These are phyloP conservation scores for Pristiophorus japonicus DNA, from an alignment of 2,113 vertebrate genomes.

Conservation along the genomic window DNA sequence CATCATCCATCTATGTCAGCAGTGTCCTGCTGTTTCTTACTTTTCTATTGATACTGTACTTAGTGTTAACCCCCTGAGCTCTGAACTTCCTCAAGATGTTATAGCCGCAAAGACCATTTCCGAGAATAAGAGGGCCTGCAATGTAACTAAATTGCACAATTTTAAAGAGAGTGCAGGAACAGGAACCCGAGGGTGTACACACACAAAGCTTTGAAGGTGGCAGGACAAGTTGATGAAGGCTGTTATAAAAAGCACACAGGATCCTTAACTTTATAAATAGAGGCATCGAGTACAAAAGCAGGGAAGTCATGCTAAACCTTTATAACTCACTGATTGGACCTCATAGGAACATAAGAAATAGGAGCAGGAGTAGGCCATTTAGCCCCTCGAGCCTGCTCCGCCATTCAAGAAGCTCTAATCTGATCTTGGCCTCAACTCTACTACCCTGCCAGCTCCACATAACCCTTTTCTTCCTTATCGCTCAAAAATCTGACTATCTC, in stretches of 20 bases:
- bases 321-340: background rate
- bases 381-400: no score
- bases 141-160: background rate
- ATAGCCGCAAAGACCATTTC: background rate
- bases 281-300: background rate
- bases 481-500: no score
- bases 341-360: no score
- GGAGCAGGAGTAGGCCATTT: no score
- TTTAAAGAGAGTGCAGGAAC: background rate
- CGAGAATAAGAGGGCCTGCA: background rate
- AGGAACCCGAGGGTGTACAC: background rate
- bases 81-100: background rate
- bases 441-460: no score
- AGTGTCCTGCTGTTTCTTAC: background rate
- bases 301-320: background rate
- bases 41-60: background rate
- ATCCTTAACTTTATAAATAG: background rate
- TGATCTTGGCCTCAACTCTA: no score
- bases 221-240: background rate
- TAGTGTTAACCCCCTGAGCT: background rate
- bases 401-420: no score
- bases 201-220: background rate
- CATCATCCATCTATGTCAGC: conserved; percentile 12
- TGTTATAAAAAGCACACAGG: background rate
- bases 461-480: no score